These are phyloP conservation scores for Zaprionus nigranus DNA, from an alignment of 1,140 invertebrate genomes.

Conservation along the genomic window DNA sequence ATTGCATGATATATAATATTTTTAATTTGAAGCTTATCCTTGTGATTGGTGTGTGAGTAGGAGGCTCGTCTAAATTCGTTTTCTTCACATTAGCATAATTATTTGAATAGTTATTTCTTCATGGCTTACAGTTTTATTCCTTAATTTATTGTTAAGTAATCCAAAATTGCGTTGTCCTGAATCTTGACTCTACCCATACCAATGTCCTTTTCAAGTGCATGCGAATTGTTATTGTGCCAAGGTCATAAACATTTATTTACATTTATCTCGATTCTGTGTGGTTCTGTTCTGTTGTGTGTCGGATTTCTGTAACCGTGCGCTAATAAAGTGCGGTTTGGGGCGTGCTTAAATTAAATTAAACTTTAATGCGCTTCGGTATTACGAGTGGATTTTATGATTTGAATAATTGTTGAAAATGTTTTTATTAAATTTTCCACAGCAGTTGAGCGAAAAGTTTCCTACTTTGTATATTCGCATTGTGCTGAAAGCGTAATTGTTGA, in stretches of 20 bases:
- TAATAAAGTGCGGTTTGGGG: background rate
- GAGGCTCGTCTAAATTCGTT: slow-evolving; percentile 95
- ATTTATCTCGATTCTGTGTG: background rate
- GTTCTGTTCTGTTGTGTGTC: background rate
- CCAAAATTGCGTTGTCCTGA: no score
- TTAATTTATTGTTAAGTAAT: no score
- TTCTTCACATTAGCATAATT: no score
- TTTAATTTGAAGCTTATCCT: slow-evolving; percentile 99
- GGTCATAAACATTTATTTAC: background rate
- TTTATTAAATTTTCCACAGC: slow-evolving; percentile 37
- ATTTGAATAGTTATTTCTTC: no score
- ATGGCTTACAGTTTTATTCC: no score
- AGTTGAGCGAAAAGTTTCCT: slow-evolving; percentile 20
- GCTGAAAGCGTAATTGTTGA: slow-evolving; percentile 28
- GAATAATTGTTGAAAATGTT: slow-evolving; percentile 30
- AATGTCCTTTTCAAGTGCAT: background rate
- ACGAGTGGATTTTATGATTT: slow-evolving; percentile 16
- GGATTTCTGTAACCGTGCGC: background rate
- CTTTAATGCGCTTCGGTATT: slow-evolving; percentile 1
- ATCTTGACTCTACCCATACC: background rate
- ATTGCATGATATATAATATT: no score
- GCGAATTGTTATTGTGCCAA: background rate
- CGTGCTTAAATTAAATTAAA: slow-evolving; percentile 17
- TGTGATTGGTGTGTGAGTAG: slow-evolving; percentile 98
- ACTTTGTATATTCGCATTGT: slow-evolving; percentile 17